Conservation (phyloP, 2,113 vertebrate species). For the Dendrocopos noguchii region DNA sequence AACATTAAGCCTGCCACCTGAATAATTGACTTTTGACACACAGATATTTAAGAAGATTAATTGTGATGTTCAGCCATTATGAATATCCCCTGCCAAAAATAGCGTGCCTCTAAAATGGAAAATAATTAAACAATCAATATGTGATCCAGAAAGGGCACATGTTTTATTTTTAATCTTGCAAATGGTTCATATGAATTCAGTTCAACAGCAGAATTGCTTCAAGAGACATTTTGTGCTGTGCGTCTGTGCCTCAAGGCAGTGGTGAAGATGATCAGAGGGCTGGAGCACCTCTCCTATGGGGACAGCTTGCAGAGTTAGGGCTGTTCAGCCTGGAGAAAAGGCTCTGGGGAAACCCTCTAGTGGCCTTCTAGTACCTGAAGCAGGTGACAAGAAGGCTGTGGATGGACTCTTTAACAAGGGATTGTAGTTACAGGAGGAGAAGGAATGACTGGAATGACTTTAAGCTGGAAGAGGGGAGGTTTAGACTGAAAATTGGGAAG, state of each 20-base stretch:
- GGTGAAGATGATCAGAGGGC: no score
- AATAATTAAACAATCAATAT: slow-evolving; percentile 11
- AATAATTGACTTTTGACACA: not conserved
- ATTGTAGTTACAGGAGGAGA: no score
- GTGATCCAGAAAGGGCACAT: not conserved
- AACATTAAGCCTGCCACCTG: not conserved
- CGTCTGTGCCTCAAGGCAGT: not conserved
- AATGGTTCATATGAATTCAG: not conserved
- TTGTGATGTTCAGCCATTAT: not conserved
- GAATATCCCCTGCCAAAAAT: slow-evolving; percentile 11
- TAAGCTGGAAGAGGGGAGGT: no score
- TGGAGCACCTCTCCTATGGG: no score
- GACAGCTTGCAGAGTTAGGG: no score
- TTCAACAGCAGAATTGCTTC: not conserved
- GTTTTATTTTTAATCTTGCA: not conserved
- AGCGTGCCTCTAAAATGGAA: not conserved
- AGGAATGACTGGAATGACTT: no score
- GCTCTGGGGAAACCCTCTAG: no score
- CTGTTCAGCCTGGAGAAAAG: no score
- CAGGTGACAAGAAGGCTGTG: no score
- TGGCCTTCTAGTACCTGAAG: no score
- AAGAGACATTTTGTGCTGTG: not conserved
- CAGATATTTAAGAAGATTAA: not conserved
- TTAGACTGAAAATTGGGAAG: no score
- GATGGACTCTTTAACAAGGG: no score